Percentiles rank a stretch among this genome's conserved stretches.
These are phyloP conservation scores for Atrichornis clamosus DNA, from an alignment of 2,113 vertebrate genomes.

Conservation along the genomic window DNA sequence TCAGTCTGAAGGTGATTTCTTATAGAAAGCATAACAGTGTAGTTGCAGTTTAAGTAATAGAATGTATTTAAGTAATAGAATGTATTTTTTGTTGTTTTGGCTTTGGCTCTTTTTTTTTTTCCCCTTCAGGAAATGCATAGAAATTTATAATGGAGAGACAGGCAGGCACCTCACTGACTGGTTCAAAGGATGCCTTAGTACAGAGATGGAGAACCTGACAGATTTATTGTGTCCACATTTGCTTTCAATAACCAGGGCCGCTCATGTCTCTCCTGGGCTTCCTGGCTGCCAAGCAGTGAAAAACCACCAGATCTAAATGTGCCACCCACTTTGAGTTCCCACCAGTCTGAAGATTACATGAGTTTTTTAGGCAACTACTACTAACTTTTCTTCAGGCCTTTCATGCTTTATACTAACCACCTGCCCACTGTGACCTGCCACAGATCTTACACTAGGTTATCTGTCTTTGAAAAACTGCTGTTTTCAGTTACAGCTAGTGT, in stretches of 20 bases:
- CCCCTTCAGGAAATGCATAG: not conserved
- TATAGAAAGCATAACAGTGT: not conserved
- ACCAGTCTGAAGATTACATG: not conserved
- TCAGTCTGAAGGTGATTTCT: not conserved
- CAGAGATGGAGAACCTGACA: not conserved
- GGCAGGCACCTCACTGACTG: not conserved
- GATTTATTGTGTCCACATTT: not conserved
- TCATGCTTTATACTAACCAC: not conserved
- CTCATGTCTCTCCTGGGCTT: not conserved
- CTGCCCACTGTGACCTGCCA: not conserved
- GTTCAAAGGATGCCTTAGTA: not conserved
- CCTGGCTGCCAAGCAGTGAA: not conserved
- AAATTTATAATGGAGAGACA: constrained; percentile 1
- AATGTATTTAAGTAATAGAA: not conserved
- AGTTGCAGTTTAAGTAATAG: not conserved
- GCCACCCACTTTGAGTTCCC: not conserved
- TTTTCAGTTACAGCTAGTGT: not conserved
- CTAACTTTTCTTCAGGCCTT: not conserved
- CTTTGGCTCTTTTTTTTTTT: not conserved
- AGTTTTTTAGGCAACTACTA: not conserved
- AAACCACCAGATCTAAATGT: not conserved
- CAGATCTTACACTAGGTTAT: not conserved
- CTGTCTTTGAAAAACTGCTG: not conserved
- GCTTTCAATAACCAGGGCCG: not conserved
- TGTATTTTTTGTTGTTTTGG: accelerated